Evolutionary conservation across 30 jellyfish, hydroid and myxozoan species (phyloP), one percentile per base, ranked within the genome.

Genomic region (Turritopsis rubra): DNA sequence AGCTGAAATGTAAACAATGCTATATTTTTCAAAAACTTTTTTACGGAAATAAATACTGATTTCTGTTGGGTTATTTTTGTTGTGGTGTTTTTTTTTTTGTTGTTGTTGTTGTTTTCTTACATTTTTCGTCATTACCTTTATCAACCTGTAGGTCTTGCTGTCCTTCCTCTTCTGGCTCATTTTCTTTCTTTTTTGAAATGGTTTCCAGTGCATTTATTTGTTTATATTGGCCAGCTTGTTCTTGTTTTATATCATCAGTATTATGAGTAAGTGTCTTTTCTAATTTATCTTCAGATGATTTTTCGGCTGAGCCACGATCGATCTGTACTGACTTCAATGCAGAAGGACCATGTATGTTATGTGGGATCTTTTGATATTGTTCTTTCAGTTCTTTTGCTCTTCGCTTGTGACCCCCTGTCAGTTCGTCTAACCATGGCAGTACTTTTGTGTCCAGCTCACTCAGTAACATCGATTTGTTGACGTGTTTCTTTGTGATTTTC

Each of bases 261-360:
- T 41, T 41, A 3, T 41, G 60, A 3, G 60, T 41, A 13, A 41
- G 13, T 41, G 60, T 41, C 60, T 41, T 41, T 7, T 68, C 30
- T 8, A 17, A 7, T 68, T 16, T 68, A n/a, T 68, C 31, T 68
- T 23, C 77, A 68, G 31, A n/a, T 7, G 77, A 23, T 27, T n/a
- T n/a, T 27, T 68, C 77, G 17, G 28, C 31, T 68, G 31, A 23
- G 8, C 28, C 77, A n/a, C 19, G 77, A 1, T 68, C 77, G 9
- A n/a, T 22, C 77, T 68, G 77, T 27, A 23, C 16, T 68, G 77
- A n/a, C 17, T 68, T 68, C 4, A 68, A 27, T 68, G 77, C 77
- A 68, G 77, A n/a, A 9, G 77, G 77, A 68, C 77, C 77, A n/a
- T 68, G 28, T 23, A 68, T 68, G 77, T 68, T 23, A 68, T 68